A percentile compares a stretch with the other conserved stretches of the same genome.
These are phyloP conservation scores for Corvus cornix DNA, from an alignment of 2,113 vertebrate genomes.

Conservation along the genomic window DNA sequence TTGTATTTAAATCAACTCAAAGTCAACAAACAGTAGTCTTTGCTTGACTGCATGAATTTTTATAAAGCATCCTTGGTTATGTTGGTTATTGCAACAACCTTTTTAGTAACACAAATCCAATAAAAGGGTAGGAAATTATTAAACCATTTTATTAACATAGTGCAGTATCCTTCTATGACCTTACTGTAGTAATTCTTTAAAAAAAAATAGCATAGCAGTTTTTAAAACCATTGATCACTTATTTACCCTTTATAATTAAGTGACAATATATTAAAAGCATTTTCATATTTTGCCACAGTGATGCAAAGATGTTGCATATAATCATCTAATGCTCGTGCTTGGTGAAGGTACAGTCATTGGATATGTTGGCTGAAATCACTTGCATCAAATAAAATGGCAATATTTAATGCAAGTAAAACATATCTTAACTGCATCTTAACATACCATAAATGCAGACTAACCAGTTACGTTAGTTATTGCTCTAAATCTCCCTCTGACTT, in stretches of 20 bases:
- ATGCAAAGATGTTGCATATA: constrained; percentile 15
- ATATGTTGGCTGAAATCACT: constrained; percentile 52
- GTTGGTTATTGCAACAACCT: neutral
- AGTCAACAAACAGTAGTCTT: neutral
- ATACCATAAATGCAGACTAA: constrained; percentile 18
- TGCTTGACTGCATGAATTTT: neutral
- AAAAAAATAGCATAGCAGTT: neutral
- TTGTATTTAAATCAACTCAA: neutral
- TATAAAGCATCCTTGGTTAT: neutral
- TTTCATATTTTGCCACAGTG: neutral
- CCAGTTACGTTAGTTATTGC: neutral
- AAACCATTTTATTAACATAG: neutral
- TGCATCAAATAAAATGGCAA: constrained; percentile 55
- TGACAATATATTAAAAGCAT: neutral
- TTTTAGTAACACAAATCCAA: neutral
- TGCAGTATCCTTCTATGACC: neutral
- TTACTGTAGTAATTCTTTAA: neutral
- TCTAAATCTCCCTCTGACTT: neutral
- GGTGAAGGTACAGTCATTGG: constrained; percentile 40
- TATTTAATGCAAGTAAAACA: constrained; percentile 68
- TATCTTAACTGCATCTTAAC: constrained; percentile 45
- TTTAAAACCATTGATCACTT: neutral
- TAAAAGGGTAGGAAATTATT: neutral
- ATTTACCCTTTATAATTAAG: neutral
- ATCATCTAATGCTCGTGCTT: constrained; percentile 16